Percentiles rank a stretch among this genome's conserved stretches.
phyloP scores from a whole-genome alignment of 2,888 invertebrate genomes.

The Eristalis intricaria region DNA sequence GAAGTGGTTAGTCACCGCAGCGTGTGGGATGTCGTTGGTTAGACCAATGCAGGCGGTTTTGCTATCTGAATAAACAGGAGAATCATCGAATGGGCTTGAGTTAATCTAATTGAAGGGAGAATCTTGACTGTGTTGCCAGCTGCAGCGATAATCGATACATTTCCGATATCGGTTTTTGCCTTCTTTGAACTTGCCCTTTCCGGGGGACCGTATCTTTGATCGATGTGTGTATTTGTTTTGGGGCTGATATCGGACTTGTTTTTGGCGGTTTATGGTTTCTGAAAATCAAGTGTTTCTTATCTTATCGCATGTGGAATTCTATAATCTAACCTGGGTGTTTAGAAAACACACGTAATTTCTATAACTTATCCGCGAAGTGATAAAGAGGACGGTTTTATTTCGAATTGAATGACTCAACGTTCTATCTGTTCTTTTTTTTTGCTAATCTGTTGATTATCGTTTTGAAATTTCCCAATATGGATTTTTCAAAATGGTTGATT shows the following conservation, averaged over 20 bases:
- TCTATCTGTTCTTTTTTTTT: not conserved
- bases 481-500: no score
- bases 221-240: not conserved
- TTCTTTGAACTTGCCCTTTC: slow-evolving; percentile 5
- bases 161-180: not conserved
- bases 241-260: not conserved
- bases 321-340: not conserved
- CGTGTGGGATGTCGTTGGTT: slow-evolving; percentile 2
- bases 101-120: not conserved
- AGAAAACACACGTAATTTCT: not conserved
- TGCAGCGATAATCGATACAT: not conserved
- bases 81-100: not conserved
- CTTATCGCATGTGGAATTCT: not conserved
- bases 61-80: not conserved
- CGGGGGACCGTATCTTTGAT: not conserved
- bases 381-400: not conserved
- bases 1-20: slow-evolving; percentile 47
- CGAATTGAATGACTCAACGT: not conserved
- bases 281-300: not conserved
- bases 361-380: not conserved
- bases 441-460: not conserved
- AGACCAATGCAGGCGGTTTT: not conserved
- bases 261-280: not conserved
- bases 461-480: no score
- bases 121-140: not conserved